Conservation (phyloP, 2,888 invertebrate genomes). For the Scrobipalpa atriplicella region DNA sequence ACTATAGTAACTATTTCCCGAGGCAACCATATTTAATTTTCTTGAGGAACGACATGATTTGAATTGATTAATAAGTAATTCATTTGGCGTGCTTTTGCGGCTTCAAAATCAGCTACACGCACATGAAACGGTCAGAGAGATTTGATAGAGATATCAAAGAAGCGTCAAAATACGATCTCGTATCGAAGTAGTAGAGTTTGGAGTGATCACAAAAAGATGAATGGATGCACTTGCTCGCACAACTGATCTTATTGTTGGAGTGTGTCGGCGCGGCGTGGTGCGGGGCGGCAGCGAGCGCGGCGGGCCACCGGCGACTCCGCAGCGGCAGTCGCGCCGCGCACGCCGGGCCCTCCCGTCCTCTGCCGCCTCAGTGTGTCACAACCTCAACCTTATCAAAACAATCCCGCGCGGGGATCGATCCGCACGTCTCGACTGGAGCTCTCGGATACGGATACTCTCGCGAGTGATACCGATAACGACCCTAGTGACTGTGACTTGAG, state of each 20-base stretch:
- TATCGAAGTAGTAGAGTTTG: constrained; percentile 3
- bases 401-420: constrained; percentile 75
- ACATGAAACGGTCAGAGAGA: neutral
- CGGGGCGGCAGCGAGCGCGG: constrained; percentile 3
- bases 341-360: constrained; percentile 52
- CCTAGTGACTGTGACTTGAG: constrained; percentile 66
- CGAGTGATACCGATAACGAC: constrained; percentile 58
- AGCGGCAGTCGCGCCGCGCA: constrained; percentile 70
- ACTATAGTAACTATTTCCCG: too few relatives aligned
- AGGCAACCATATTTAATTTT: too few relatives aligned
- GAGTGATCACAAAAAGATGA: constrained; percentile 45
- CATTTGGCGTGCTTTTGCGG: neutral
- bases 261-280: neutral
- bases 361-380: constrained; percentile 30
- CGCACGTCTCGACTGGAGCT: constrained; percentile 53
- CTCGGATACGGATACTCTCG: constrained; percentile 39
- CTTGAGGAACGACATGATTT: too few relatives aligned
- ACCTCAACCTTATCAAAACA: constrained; percentile 65
- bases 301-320: constrained; percentile 33
- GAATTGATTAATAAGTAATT: too few relatives aligned
- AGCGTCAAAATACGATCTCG: neutral
- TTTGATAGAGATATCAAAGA: neutral
- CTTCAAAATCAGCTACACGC: neutral
- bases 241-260: constrained; percentile 44
- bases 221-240: constrained; percentile 67